Conservation (phyloP, 2,113 vertebrate species). For the Paratilapia polleni region DNA sequence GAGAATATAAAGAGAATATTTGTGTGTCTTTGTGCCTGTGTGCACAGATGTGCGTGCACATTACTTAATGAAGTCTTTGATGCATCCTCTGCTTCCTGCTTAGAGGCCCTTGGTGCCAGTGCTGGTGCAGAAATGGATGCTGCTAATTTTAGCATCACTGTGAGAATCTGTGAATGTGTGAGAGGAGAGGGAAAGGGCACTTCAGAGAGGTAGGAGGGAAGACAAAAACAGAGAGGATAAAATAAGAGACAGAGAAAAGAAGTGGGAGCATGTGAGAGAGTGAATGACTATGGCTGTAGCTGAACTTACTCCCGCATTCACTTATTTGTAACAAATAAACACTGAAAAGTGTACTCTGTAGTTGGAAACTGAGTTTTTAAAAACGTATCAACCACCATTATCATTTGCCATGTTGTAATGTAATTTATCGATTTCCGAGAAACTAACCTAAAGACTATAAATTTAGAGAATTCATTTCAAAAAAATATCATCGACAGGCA, state of each 20-base stretch:
- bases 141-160: slow-evolving; percentile 73
- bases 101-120: slow-evolving; percentile 53
- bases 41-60: slow-evolving; percentile 23
- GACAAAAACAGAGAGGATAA: slow-evolving; percentile 24
- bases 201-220: slow-evolving; percentile 10
- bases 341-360: background rate
- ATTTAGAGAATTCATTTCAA: background rate
- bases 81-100: slow-evolving; percentile 70
- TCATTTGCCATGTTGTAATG: background rate
- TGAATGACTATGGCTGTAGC: slow-evolving; percentile 21
- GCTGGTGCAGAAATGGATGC: slow-evolving; percentile 64
- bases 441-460: background rate
- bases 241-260: slow-evolving; percentile 3
- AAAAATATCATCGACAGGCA: background rate
- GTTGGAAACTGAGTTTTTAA: background rate
- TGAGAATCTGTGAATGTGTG: slow-evolving; percentile 62
- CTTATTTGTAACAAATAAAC: background rate
- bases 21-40: background rate
- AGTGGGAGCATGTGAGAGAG: slow-evolving; percentile 3
- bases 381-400: background rate
- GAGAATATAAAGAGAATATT: slow-evolving; percentile 24
- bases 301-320: background rate
- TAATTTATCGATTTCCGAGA: background rate
- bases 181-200: background rate
- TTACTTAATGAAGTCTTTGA: slow-evolving; percentile 76